Evolutionary conservation across 2,113 vertebrate species (phyloP).

Genomic region (Cyprinus carpio): DNA sequence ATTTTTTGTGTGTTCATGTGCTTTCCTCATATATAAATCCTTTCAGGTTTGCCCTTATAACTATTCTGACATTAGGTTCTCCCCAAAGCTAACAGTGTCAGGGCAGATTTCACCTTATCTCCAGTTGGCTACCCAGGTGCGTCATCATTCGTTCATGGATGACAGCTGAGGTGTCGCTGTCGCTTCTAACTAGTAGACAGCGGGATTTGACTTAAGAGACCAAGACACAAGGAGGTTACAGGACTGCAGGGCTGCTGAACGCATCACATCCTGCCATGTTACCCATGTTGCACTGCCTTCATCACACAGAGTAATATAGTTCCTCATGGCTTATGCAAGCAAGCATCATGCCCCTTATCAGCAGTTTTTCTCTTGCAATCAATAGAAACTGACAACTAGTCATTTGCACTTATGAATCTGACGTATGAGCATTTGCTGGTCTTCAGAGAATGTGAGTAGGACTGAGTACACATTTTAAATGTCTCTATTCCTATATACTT

Average conservation of each 20-base stretch:
- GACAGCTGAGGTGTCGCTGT: not conserved
- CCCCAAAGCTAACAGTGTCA: not conserved
- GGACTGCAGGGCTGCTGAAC: slow-evolving; percentile 25
- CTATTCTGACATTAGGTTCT: slow-evolving; percentile 10
- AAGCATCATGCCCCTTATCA: slow-evolving; percentile 27
- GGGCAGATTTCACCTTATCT: slow-evolving; percentile 14
- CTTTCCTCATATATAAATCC: slow-evolving; percentile 29
- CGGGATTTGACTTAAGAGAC: slow-evolving; percentile 20
- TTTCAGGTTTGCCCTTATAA: slow-evolving; percentile 31
- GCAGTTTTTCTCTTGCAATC: not conserved
- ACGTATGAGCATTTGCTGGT: not conserved
- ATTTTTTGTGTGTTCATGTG: not conserved
- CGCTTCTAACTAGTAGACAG: not conserved
- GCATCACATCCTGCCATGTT: slow-evolving; percentile 27
- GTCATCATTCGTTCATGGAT: not conserved
- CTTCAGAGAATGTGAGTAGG: not conserved
- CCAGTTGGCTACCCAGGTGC: not conserved
- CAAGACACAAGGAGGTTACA: slow-evolving; percentile 32
- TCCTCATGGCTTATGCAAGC: slow-evolving; percentile 61
- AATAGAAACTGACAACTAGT: not conserved
- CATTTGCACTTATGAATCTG: not conserved
- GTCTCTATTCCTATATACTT: not conserved
- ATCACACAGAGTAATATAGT: slow-evolving; percentile 6
- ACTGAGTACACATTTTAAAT: not conserved
- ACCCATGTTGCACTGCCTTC: slow-evolving; percentile 7